Evolutionary conservation across 2,888 invertebrate species (phyloP), one percentile per base, ranked within the genome.

Genomic region (Dynastes grantii): DNA sequence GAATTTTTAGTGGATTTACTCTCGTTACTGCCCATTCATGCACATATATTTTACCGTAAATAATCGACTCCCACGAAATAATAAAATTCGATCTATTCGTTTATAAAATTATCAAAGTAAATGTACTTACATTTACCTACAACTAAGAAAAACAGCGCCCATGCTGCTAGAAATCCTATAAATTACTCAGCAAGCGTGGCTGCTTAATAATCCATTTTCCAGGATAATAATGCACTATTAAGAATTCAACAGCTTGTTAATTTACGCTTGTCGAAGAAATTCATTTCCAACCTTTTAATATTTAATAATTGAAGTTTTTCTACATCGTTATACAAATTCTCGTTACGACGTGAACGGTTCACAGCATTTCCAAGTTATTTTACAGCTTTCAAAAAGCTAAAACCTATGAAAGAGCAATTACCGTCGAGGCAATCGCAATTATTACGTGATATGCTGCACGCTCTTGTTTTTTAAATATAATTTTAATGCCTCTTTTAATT

Each of bases 261-360:
- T 70, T 70, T 70, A 70, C 16, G n/a, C n/a, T 65, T 65, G 6
- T 8, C 40, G 40, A 49, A 53, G 53, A 32, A 55, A 32, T 53
- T 70, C 53, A 53, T 53, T 70, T 70, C 29, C 51, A 32, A 70
- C 51, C 32, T 6, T 29, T 51, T 70, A 70, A 32, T 53, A 51
- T 37, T 53, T 32, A 70, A 22, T 22, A 22, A 68, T 51, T 65
- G 13, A 45, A 45, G 45, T 11, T 11, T 11, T 11, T 65, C 0
- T 55, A 55, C 70, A n/a, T 70, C 70, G 40, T 65, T 40, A 55
- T 55, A n/a, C 53, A 3, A n/a, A 11, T 11, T 53, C 53, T 53
- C 63, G 32, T 64, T 29, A 64, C 29, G 37, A 11, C 37, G 32
- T 37, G 11, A 8, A 65, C 13, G 37, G 11, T 65, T 32, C 64